Evolutionary conservation across 2,797 vertebrate species (phyloP).

Genomic region (Rhinoraja longicauda): DNA sequence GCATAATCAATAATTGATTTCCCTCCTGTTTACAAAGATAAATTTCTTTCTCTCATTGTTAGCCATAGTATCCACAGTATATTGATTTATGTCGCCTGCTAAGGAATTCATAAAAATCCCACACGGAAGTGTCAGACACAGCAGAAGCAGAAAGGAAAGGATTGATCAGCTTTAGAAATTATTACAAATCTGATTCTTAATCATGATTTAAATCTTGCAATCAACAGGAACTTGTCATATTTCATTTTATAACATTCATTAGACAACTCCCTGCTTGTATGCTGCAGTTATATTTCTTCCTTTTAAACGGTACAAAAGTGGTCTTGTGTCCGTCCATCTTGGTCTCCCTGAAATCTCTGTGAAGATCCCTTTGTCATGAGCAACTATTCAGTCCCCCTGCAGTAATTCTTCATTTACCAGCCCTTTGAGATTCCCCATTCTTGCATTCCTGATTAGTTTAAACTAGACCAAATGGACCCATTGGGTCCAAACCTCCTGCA

Average conservation of each 20-base stretch:
- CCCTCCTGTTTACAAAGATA: conserved; percentile 25
- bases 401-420: neutral
- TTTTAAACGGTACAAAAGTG: too few species aligned
- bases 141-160: neutral
- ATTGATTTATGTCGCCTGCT: conserved; percentile 23
- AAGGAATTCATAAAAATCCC: conserved; percentile 11
- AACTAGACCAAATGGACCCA: too few species aligned
- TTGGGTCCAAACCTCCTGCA: too few species aligned
- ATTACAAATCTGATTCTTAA: neutral
- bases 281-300: too few species aligned
- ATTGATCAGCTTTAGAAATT: neutral
- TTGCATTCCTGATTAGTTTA: too few species aligned
- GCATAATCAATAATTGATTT: conserved; percentile 26
- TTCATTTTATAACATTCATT: neutral
- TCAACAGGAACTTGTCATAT: neutral
- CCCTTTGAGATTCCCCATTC: too few species aligned
- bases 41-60: neutral
- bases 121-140: neutral
- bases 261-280: neutral
- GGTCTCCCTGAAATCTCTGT: neutral
- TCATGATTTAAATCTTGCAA: neutral
- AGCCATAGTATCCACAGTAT: neutral
- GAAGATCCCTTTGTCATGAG: neutral
- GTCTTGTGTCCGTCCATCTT: too few species aligned
- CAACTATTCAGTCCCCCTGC: neutral